A percentile compares a stretch with the other conserved stretches of the same genome.
Evolutionary conservation across 2,113 vertebrate genomes (phyloP).

Genomic region (Xiphophorus hellerii): DNA sequence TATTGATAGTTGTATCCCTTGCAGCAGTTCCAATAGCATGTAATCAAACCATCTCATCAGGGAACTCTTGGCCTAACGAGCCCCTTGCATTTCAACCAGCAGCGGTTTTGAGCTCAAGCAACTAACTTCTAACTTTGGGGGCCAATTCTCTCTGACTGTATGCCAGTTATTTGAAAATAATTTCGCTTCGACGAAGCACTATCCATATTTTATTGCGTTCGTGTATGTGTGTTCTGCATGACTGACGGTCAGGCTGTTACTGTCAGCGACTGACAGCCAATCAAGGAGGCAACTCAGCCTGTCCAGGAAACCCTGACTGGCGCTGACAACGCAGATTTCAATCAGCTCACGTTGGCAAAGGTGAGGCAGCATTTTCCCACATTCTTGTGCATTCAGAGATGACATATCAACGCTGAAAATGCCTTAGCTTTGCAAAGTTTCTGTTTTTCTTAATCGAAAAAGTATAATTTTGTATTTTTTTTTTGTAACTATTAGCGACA

Average conservation of each 20-base stretch:
- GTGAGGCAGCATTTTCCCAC: conserved; percentile 38
- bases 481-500: conserved; percentile 27
- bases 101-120: conserved; percentile 56
- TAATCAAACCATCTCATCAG: conserved; percentile 75
- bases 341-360: conserved; percentile 28
- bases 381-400: conserved; percentile 9
- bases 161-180: conserved; percentile 63
- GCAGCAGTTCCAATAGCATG: conserved; percentile 58
- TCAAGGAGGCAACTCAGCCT: conserved; percentile 59
- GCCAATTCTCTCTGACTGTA: conserved; percentile 53
- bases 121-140: conserved; percentile 48
- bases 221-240: conserved; percentile 44
- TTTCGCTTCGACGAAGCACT: conserved; percentile 34
- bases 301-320: conserved; percentile 61
- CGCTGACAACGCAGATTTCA: conserved; percentile 64
- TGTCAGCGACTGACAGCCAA: conserved; percentile 71
- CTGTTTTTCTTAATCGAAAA: conserved; percentile 42
- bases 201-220: conserved; percentile 28
- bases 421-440: conserved; percentile 32
- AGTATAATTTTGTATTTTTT: conserved; percentile 4
- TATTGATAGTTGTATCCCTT: conserved; percentile 51
- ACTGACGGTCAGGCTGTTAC: conserved; percentile 51
- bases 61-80: conserved; percentile 66
- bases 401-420: conserved; percentile 29
- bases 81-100: conserved; percentile 69